A percentile compares a stretch with the other conserved stretches of the same genome.
Evolutionary conservation across 2,113 vertebrate genomes (phyloP).

Genomic region (Nanorana parkeri): DNA sequence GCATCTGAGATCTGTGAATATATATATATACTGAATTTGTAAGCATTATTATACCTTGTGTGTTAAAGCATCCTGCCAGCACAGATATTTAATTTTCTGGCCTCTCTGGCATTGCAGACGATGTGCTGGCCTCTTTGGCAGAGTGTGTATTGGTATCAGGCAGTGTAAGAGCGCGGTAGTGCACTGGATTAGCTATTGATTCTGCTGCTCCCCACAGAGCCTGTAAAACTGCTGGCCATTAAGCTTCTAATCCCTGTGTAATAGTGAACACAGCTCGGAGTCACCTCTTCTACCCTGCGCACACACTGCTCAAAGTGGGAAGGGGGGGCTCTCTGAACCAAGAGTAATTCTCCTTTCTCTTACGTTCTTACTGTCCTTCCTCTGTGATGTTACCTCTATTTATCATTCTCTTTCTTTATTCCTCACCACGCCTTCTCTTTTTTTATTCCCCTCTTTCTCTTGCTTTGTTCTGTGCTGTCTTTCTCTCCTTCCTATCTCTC

Average conservation of each 20-base stretch:
- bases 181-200: slow-evolving; percentile 57
- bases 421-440: not conserved
- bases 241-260: slow-evolving; percentile 50
- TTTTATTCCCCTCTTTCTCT: not conserved
- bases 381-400: not conserved
- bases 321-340: not conserved
- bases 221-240: slow-evolving; percentile 50
- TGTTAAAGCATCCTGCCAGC: slow-evolving; percentile 27
- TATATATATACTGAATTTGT: not conserved
- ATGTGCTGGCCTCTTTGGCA: not conserved
- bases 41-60: not conserved
- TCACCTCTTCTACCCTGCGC: slow-evolving; percentile 24
- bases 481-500: not conserved
- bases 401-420: not conserved
- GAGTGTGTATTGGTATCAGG: slow-evolving; percentile 24
- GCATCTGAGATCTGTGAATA: not conserved
- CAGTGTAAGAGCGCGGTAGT: slow-evolving; percentile 45
- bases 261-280: slow-evolving; percentile 43
- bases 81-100: not conserved
- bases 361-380: not conserved
- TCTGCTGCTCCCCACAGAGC: slow-evolving; percentile 49
- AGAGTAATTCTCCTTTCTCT: not conserved
- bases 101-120: not conserved
- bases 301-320: slow-evolving; percentile 7
- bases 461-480: not conserved